Conservation (phyloP, 2,797 vertebrate genomes). For the Cacajao melanocephalus region DNA sequence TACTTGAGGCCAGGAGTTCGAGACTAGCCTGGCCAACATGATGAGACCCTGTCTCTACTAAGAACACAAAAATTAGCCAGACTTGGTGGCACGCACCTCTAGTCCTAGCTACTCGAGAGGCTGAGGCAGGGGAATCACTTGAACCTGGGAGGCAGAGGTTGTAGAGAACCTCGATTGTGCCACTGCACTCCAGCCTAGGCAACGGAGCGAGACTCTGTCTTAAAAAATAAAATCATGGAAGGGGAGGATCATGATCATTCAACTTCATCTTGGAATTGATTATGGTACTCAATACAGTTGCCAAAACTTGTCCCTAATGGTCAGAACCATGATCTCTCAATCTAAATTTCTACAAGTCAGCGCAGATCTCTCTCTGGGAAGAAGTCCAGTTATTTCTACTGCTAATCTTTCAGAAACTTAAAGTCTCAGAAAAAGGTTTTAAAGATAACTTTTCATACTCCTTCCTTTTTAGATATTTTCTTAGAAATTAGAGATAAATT, state of each 20-base stretch:
- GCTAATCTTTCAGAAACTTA: slow-evolving; percentile 40
- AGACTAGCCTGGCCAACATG: neutral
- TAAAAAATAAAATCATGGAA: no score
- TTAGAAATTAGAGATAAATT: slow-evolving; percentile 5
- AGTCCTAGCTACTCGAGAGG: neutral
- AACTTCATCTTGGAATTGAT: slow-evolving; percentile 31
- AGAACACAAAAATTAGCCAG: neutral
- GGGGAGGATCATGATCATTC: neutral
- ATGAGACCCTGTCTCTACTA: neutral
- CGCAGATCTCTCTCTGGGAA: slow-evolving; percentile 14
- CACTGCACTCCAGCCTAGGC: neutral
- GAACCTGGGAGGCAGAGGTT: neutral
- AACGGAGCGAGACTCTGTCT: no score
- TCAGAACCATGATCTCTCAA: neutral
- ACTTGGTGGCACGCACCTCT: neutral
- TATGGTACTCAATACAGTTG: neutral
- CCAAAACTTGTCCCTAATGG: slow-evolving; percentile 10
- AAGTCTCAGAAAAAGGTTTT: neutral
- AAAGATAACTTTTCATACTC: neutral
- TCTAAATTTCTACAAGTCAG: slow-evolving; percentile 10
- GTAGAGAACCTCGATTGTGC: neutral
- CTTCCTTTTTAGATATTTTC: neutral
- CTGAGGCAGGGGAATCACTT: neutral
- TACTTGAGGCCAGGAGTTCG: neutral
- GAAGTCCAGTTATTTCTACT: slow-evolving; percentile 11